phyloP scores from a whole-genome alignment of 2,113 vertebrate species.

The Scartelaos histophorus region DNA sequence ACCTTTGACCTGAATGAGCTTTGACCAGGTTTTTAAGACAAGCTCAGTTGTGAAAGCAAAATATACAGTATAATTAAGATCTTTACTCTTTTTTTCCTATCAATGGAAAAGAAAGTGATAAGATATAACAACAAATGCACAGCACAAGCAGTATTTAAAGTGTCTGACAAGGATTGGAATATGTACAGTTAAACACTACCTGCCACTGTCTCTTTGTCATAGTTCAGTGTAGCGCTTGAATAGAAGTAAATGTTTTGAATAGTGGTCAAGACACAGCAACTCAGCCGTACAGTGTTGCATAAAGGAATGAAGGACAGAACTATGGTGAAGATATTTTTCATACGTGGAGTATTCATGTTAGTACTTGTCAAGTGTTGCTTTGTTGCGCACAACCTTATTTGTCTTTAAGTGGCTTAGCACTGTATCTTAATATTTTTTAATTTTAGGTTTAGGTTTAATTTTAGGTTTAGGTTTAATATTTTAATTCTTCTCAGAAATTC shows the following conservation, averaged over 20 bases:
- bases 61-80: constrained; percentile 8
- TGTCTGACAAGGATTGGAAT: not conserved
- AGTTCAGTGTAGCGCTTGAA: not conserved
- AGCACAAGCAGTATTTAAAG: not conserved
- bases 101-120: constrained; percentile 12
- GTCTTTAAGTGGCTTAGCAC: not conserved
- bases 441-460: too few relatives aligned
- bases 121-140: constrained; percentile 8
- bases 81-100: constrained; percentile 4
- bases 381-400: not conserved
- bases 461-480: not conserved
- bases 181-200: not conserved
- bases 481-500: not conserved
- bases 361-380: too few relatives aligned
- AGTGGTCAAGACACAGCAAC: not conserved
- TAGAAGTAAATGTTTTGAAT: not conserved
- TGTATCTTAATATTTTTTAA: too few relatives aligned
- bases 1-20: constrained; percentile 69
- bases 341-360: too few relatives aligned
- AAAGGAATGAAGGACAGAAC: not conserved
- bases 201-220: not conserved
- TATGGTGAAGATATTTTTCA: too few relatives aligned
- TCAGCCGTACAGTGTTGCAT: not conserved
- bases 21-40: not conserved
- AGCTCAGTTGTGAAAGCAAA: not conserved